Conservation (phyloP, 2,888 invertebrate species). For the Lycia hirtaria region DNA sequence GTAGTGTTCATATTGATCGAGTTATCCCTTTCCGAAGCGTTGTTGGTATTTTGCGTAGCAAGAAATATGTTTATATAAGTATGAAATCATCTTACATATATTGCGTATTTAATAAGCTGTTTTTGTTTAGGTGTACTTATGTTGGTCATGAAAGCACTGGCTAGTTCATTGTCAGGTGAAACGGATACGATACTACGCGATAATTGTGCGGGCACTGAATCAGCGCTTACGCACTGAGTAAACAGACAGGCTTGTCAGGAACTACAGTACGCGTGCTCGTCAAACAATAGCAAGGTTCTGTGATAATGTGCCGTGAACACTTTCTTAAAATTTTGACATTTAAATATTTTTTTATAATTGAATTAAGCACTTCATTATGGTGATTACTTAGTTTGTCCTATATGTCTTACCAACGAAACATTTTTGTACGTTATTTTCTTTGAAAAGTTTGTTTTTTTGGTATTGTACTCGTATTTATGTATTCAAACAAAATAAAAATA, state of each 20-base stretch:
- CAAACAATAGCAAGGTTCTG: slow-evolving; percentile 24
- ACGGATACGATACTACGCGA: slow-evolving; percentile 33
- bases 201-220: slow-evolving; percentile 48
- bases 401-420: too few relatives aligned
- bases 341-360: background rate
- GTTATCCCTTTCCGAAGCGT: too few relatives aligned
- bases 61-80: background rate
- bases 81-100: background rate
- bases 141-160: slow-evolving; percentile 36
- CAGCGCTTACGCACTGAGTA: slow-evolving; percentile 56
- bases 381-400: too few relatives aligned
- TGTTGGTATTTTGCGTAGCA: too few relatives aligned
- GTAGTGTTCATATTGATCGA: too few relatives aligned
- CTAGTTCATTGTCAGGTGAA: slow-evolving; percentile 37
- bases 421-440: too few relatives aligned
- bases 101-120: slow-evolving; percentile 1
- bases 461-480: too few relatives aligned
- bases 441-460: too few relatives aligned
- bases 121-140: slow-evolving; percentile 31
- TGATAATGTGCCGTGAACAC: background rate
- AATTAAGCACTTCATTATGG: too few relatives aligned
- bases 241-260: slow-evolving; percentile 51
- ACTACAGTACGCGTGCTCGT: slow-evolving; percentile 6
- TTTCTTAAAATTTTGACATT: background rate
- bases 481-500: too few relatives aligned